Base-by-base conservation (phyloP, 2,888 invertebrate species). In the Pristionchus arcanus region DNA sequence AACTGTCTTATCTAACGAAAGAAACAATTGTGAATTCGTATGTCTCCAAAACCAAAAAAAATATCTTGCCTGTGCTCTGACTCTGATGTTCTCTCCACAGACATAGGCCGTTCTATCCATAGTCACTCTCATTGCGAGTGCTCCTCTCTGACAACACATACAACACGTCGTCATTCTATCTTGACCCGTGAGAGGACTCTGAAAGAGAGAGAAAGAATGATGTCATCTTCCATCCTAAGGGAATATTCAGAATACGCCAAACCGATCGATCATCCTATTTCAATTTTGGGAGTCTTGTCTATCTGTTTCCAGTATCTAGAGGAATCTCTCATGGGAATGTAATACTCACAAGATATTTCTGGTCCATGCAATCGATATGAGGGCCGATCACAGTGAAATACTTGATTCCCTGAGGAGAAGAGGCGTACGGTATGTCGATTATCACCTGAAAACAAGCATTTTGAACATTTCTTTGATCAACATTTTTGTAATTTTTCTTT, bases 301-400 rank as follows among this genome's bases (percentile, higher is more conserved):
- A 42, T 34, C 59, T 91, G n/a, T 90, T 42, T 63, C 63, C n/a
- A 63, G 63, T 63, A 63, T 11, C n/a, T 7, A 55, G 28, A 88
- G 31, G 19, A 11, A 59, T 90, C 42, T n/a, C 28, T 68, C 63
- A 63, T n/a, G 63, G 63, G 63, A 63, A n/a, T 63, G 25, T 1
- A 16, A 85, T n/a, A 71, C 90, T 96, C 95, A 97, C 97, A 96
- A 97, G 95, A 95, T 97, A 97, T 94, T 97, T 97, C 95, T 97
- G 97, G 92, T 97, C 97, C 97, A 97, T 97, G 95, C 97, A 97
- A 95, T 97, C 97, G 93, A 97, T 97, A 94, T 97, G 97, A 25
- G 97, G 97, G 4, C 97, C 97, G 92, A 97, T 97, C 83, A 97
- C 96, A 2, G 97, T 97, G 95, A 97, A 97, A 95, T 97, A 97